Conservation (phyloP, 2,797 vertebrate species). For the Botia kubotai region DNA sequence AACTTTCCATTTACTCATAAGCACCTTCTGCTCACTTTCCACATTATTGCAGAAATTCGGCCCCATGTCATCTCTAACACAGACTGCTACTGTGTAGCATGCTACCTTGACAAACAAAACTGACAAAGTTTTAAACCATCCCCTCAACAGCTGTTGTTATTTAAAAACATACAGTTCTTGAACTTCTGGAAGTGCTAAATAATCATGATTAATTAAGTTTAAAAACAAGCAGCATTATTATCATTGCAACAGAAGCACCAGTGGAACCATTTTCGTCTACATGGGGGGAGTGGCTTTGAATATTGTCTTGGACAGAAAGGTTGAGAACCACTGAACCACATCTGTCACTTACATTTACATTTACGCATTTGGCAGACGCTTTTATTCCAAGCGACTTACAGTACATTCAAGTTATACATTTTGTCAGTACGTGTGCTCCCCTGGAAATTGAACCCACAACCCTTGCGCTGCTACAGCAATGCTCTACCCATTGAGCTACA, state of each 20-base stretch:
- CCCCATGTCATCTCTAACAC: background rate
- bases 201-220: background rate
- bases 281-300: background rate
- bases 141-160: slow-evolving; percentile 6
- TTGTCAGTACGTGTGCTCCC: no score
- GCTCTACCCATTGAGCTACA: no score
- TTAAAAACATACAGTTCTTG: background rate
- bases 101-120: background rate
- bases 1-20: background rate
- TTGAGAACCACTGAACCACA: background rate
- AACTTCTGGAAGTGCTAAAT: background rate
- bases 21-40: background rate
- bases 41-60: background rate
- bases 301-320: background rate
- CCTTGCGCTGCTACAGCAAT: no score
- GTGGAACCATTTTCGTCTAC: background rate
- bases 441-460: no score
- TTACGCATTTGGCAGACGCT: no score
- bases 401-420: no score
- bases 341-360: background rate
- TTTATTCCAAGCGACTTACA: no score
- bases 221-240: background rate
- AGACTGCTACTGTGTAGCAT: background rate
- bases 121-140: background rate
- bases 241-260: background rate